Evolutionary conservation across 2,888 invertebrate species (phyloP), one percentile per base, ranked within the genome.

Genomic region (Mesorhabditis sp.): DNA sequence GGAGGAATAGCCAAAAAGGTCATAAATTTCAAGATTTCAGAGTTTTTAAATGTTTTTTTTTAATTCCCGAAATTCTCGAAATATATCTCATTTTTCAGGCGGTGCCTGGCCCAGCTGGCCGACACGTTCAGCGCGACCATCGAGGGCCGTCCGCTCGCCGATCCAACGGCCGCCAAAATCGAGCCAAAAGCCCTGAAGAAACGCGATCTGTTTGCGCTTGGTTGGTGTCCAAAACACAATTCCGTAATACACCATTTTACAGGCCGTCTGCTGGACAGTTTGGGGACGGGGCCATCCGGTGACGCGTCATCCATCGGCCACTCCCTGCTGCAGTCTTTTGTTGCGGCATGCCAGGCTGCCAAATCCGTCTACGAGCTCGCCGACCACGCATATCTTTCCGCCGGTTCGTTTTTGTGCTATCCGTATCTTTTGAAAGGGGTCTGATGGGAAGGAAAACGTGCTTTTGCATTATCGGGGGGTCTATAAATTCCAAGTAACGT

Each of bases 331-430:
- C 13, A 62, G 6, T 10, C 10, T 2, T 65, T 65, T 43, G 13
- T 6, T 42, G n/a, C 13, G 13, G 44, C 7, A 7, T 65, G 67
- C 42, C 15, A 70, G 45, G 43, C 15, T 42, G 63, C 65, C 4
- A 63, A 67, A n/a, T 42, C 43, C 42, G 65, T 67, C 4, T 67
- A 70, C 7, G 67, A 70, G 44, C 62, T 70, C 10, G 45, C 67
- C 4, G 67, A 67, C 41, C 67, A 70, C 43, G 65, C 70, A 5
- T 70, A 62, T 61, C 45, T 70, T 6, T 28, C 67, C 5, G 62
- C 63, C 28, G 70, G 70, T 70, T 3, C 45, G 45, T 62, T 28
- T 28, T 28, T 28, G 28, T 28, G 28, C 28, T 28, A 28, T 28
- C 28, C 28, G 28, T 1, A 28, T 28, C 28, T 28, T 28, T 28